A percentile compares a stretch with the other conserved stretches of the same genome.
These are phyloP conservation scores for Eonycteris spelaea DNA, from an alignment of 2,113 vertebrate genomes.

Conservation along the genomic window DNA sequence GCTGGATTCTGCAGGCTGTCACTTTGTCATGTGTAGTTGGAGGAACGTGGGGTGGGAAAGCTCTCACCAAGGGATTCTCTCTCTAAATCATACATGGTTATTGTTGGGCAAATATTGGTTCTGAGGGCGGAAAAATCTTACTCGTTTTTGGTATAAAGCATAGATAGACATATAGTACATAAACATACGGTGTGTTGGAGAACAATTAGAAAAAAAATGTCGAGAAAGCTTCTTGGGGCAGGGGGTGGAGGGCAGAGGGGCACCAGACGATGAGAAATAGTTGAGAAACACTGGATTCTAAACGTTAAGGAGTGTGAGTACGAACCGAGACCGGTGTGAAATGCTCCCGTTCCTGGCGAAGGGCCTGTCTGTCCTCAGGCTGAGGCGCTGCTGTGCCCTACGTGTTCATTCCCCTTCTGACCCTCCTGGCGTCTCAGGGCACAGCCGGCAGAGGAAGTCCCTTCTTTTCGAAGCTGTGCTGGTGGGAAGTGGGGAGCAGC, in stretches of 20 bases:
- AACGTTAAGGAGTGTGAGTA: neutral
- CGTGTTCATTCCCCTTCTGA: neutral
- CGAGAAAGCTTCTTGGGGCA: neutral
- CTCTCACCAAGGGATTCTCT: neutral
- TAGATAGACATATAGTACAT: fast-evolving
- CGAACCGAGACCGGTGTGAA: fast-evolving
- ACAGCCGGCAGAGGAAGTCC: neutral
- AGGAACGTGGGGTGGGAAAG: neutral
- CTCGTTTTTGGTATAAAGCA: neutral
- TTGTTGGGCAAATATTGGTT: fast-evolving
- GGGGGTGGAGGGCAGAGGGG: neutral
- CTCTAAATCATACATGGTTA: neutral
- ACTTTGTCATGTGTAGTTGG: neutral
- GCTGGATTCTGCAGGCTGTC: neutral
- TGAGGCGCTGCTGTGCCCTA: fast-evolving
- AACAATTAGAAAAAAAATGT: neutral
- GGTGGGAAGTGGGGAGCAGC: neutral
- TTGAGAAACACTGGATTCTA: neutral
- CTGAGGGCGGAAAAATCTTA: neutral
- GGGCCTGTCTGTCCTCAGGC: neutral
- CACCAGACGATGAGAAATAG: neutral
- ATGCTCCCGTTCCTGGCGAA: fast-evolving
- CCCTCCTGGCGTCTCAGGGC: neutral
- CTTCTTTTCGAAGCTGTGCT: neutral
- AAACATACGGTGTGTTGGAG: neutral